Percentiles rank a stretch among this genome's conserved stretches.
These are phyloP conservation scores for Proteles cristata DNA, from an alignment of 2,113 vertebrate species.

Conservation along the genomic window DNA sequence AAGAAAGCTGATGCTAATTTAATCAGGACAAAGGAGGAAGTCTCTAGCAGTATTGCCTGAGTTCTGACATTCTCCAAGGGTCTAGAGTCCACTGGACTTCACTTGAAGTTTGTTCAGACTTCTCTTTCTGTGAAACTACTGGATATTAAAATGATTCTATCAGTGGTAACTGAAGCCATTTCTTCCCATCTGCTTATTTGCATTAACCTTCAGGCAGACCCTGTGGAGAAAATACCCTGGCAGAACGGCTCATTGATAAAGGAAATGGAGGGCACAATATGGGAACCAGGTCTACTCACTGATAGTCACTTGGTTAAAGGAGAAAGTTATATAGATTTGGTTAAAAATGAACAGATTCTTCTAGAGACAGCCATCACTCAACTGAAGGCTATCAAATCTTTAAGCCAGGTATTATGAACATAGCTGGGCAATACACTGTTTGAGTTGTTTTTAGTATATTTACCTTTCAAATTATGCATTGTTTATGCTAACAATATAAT, in stretches of 20 bases:
- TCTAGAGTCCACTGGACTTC: not conserved
- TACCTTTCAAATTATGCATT: not conserved
- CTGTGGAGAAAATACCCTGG: not conserved
- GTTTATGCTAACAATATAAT: not conserved
- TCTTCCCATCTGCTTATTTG: not conserved
- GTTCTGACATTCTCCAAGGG: not conserved
- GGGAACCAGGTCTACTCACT: not conserved
- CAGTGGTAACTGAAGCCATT: not conserved
- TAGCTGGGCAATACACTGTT: not conserved
- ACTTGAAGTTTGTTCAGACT: not conserved
- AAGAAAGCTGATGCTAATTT: not conserved
- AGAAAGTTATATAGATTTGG: not conserved
- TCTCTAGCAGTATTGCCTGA: not conserved
- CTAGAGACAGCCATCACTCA: not conserved
- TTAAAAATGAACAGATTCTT: not conserved
- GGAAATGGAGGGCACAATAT: not conserved
- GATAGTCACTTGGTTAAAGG: not conserved
- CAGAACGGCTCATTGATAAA: not conserved
- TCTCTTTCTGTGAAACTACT: not conserved
- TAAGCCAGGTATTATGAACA: not conserved
- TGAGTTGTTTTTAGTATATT: conserved; percentile 11
- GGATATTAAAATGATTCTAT: not conserved
- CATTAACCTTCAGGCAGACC: not conserved
- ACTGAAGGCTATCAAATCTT: not conserved
- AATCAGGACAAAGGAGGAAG: not conserved